Base-by-base conservation (phyloP, 2,888 invertebrate genomes). In the Tachina lurida region DNA sequence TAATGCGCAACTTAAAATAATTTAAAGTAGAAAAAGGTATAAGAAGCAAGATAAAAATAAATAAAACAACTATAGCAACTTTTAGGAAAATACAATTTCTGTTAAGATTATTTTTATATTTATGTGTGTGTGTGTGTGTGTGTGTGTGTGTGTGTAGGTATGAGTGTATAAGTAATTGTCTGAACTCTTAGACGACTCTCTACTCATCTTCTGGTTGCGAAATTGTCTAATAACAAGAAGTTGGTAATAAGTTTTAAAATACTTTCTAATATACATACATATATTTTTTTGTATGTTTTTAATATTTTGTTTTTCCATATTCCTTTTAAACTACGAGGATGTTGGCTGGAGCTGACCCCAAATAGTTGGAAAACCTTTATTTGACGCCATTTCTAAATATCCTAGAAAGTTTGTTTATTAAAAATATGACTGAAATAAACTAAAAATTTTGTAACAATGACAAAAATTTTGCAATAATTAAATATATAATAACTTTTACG, bases 211-310 rank as follows among this genome's bases (percentile, higher is more conserved):
- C 19, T 19, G 58, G 39, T 65, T n/a, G 39, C 2, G 5, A 41
- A 62, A 54, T 39, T 63, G 45, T 45, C 10, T 8, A 56, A 19
- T 65, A 67, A 75, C 67, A 79, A 80, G 63, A 47, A 86, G 79
- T 83, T 83, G 71, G 73, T 76, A 86, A 83, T 77, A 86, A 86
- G 68, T 86, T 86, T 75, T 71, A 78, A 85, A 76, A 76, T 62
- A 80, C 83, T 78, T 82, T 54, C 68, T 81, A 45, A 77, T 62
- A 70, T 78, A 60, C 74, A 31, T 31, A 31, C 65, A 56, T 73
- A 41, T 2, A 56, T 47, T 49, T 65, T 75, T 49, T 15, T 49
- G 17, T 41, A 5, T 31, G 10, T 19, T 47, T 19, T 13, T 1
- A 52, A 5, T 47, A 45, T 15, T 31, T 31, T 54, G 2, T 58